Evolutionary conservation across 2,888 invertebrate species (phyloP).

Genomic region (Uropetala carovei): DNA sequence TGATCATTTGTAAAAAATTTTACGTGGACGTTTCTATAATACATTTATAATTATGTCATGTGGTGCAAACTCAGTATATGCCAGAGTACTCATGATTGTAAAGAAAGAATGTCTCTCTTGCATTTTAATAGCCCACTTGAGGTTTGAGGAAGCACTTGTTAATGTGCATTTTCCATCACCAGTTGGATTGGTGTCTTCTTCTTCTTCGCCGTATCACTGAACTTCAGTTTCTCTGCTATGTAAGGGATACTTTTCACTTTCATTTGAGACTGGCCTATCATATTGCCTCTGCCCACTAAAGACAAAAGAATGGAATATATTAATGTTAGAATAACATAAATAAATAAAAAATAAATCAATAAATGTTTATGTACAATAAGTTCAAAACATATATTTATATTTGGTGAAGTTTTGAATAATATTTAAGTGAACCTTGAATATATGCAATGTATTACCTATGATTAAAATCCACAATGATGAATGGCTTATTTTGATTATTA

Average conservation of each 20-base stretch:
- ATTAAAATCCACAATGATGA: neutral
- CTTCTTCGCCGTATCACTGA: constrained; percentile 17
- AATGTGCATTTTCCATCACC: constrained; percentile 4
- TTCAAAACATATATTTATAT: neutral
- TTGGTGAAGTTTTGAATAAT: neutral
- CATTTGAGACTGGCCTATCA: constrained; percentile 11
- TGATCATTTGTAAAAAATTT: neutral
- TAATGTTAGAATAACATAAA: neutral
- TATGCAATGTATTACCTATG: neutral
- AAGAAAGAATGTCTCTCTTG: neutral
- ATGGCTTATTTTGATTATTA: neutral
- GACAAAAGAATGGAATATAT: neutral
- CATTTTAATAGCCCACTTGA: neutral
- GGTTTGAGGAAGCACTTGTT: neutral
- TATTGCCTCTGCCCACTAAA: neutral
- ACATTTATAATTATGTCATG: constrained; percentile 43
- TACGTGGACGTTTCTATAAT: neutral
- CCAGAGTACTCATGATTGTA: neutral
- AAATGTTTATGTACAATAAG: no score
- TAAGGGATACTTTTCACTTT: constrained; percentile 49
- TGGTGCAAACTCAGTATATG: constrained; percentile 1
- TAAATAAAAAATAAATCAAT: neutral
- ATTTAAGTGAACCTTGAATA: neutral
- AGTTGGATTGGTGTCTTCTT: neutral
- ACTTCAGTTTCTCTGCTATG: constrained; percentile 51